Percentiles rank a stretch among this genome's conserved stretches.
phyloP scores from a whole-genome alignment of 1,140 invertebrate genomes.

The Drosophila yakuba region DNA sequence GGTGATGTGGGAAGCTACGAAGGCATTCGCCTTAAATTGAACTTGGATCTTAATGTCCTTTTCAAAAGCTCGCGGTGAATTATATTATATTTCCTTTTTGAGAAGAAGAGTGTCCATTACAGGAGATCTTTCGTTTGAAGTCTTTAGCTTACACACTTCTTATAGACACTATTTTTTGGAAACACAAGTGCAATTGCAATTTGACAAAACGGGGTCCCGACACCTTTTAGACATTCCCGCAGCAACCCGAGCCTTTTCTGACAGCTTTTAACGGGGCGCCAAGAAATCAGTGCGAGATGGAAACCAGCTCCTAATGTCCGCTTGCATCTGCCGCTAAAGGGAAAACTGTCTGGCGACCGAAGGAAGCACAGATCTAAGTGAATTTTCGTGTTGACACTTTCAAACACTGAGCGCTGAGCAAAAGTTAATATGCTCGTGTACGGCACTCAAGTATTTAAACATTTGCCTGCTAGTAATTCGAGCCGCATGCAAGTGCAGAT shows the following conservation, averaged over 20 bases:
- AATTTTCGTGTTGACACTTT: conserved; percentile 79
- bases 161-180: not conserved
- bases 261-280: conserved; percentile 19
- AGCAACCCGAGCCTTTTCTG: not conserved
- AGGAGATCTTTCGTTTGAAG: too few relatives aligned
- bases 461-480: conserved; percentile 80
- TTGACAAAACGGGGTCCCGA: not conserved
- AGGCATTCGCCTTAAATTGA: too few relatives aligned
- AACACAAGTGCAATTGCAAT: conserved; percentile 10
- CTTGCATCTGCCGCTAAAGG: conserved; percentile 36
- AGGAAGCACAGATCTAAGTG: conserved; percentile 65
- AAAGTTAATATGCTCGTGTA: conserved; percentile 76
- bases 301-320: conserved; percentile 24
- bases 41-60: too few relatives aligned
- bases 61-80: too few relatives aligned
- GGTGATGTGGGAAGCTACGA: too few relatives aligned
- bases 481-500: conserved; percentile 67
- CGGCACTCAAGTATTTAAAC: conserved; percentile 82
- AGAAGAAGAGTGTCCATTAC: too few relatives aligned
- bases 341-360: conserved; percentile 16
- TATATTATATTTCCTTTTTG: too few relatives aligned
- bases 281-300: not conserved
- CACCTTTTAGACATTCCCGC: conserved; percentile 6
- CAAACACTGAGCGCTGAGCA: conserved; percentile 53
- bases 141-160: too few relatives aligned